Conservation (phyloP, 2,797 vertebrate genomes). For the Dicrostonyx torquatus region DNA sequence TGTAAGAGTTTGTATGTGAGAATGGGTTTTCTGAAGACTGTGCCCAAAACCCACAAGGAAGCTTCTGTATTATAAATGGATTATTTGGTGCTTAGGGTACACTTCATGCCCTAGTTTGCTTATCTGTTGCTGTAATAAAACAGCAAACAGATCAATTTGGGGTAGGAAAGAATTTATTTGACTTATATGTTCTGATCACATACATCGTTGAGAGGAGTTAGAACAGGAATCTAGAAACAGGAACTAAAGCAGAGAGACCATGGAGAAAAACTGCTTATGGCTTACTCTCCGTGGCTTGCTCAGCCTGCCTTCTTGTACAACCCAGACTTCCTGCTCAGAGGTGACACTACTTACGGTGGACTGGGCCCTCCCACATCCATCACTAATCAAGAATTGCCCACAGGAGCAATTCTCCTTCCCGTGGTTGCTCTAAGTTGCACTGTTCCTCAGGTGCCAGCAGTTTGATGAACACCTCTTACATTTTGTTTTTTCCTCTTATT, state of each 20-base stretch:
- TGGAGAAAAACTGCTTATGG: background rate
- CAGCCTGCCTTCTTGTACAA: background rate
- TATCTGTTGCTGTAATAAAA: background rate
- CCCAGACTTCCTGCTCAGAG: background rate
- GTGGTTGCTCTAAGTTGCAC: background rate
- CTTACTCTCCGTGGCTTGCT: background rate
- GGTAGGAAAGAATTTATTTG: background rate
- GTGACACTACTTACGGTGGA: background rate
- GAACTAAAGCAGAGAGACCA: background rate
- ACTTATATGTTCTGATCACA: background rate
- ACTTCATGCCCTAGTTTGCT: background rate
- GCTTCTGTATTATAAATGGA: background rate
- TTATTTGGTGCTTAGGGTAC: background rate
- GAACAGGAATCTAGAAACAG: background rate
- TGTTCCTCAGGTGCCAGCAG: background rate
- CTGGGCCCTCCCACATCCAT: background rate
- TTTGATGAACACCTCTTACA: background rate
- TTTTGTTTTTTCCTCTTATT: slow-evolving; percentile 64
- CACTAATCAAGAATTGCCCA: background rate
- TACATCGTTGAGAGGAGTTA: background rate
- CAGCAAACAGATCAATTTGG: background rate
- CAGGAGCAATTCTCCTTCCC: background rate
- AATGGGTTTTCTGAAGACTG: background rate
- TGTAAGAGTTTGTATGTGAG: slow-evolving; percentile 25
- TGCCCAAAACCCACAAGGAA: background rate